These are phyloP conservation scores for Ceyx cyanopectus DNA, from an alignment of 2,113 vertebrate genomes.

Conservation along the genomic window DNA sequence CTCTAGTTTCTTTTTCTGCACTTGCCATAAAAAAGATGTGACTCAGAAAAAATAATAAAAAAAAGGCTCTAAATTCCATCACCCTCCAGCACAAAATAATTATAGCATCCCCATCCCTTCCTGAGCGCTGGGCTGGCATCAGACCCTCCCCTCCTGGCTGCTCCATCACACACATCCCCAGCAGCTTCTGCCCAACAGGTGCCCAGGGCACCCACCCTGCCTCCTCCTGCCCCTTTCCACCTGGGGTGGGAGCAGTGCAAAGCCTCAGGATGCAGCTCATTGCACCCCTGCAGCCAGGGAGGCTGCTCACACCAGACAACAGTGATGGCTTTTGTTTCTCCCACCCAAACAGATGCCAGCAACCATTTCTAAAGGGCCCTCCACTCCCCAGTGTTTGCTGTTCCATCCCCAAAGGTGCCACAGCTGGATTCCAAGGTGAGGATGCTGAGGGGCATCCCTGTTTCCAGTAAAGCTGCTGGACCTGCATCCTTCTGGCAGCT, in stretches of 20 bases:
- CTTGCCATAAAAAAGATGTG: constrained; percentile 47
- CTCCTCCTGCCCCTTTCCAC: neutral
- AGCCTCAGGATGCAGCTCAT: neutral
- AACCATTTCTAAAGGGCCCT: neutral
- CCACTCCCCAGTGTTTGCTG: neutral
- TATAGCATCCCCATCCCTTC: constrained; percentile 8
- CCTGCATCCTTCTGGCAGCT: neutral
- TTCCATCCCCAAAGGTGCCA: neutral
- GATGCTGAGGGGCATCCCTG: neutral
- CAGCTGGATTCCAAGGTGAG: neutral
- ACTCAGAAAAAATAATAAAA: constrained; percentile 48
- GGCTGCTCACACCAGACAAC: neutral
- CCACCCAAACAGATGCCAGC: neutral
- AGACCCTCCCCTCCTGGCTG: neutral
- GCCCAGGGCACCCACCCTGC: neutral
- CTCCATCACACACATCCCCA: neutral
- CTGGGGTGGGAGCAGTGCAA: neutral
- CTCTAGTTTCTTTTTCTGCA: constrained; percentile 13
- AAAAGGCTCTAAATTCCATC: constrained; percentile 25
- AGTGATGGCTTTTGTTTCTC: neutral
- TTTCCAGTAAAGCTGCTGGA: neutral
- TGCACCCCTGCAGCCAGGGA: neutral
- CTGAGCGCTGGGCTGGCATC: constrained; percentile 28
- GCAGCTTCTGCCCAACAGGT: neutral
- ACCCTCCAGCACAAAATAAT: constrained; percentile 48